Percentiles rank a stretch among this genome's conserved stretches.
These are phyloP conservation scores for Pandemis cinnamomeana DNA, from an alignment of 2,888 invertebrate genomes.

Conservation along the genomic window DNA sequence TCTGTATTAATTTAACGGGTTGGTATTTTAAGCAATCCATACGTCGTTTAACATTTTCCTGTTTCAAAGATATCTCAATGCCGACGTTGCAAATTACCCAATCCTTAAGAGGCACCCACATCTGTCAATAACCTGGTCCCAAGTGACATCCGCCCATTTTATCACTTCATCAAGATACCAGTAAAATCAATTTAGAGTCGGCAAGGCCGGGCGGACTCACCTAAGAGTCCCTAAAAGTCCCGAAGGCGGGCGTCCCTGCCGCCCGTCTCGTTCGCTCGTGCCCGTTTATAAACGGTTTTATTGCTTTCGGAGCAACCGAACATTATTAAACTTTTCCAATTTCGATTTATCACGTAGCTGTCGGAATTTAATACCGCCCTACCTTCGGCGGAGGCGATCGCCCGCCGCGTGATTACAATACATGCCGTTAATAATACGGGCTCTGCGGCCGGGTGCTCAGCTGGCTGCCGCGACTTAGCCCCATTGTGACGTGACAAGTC, in stretches of 20 bases:
- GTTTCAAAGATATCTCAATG: conserved; percentile 1
- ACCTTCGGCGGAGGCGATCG: conserved; percentile 84
- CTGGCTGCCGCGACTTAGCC: conserved; percentile 59
- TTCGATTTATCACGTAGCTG: conserved; percentile 86
- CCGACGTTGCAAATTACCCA: conserved; percentile 7
- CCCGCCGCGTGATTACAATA: conserved; percentile 85
- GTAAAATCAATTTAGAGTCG: conserved; percentile 78
- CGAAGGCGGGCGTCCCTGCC: conserved; percentile 81
- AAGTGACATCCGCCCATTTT: conserved; percentile 59
- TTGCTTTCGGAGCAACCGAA: conserved; percentile 85
- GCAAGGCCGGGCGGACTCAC: conserved; percentile 74
- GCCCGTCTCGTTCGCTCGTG: conserved; percentile 83
- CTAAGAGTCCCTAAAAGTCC: conserved; percentile 83
- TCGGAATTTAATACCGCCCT: conserved; percentile 85
- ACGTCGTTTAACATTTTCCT: neutral
- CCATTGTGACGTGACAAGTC: conserved; percentile 38
- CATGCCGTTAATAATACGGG: conserved; percentile 83
- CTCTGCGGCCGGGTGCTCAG: conserved; percentile 59
- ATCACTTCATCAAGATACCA: conserved; percentile 79
- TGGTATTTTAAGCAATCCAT: neutral
- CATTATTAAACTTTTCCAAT: conserved; percentile 86
- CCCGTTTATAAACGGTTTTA: conserved; percentile 85
- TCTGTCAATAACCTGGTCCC: conserved; percentile 52
- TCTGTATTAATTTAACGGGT: neutral
- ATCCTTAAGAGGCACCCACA: conserved; percentile 39